These are phyloP conservation scores for Scaptomyza montana DNA, from an alignment of 1,140 invertebrate genomes.

Conservation along the genomic window DNA sequence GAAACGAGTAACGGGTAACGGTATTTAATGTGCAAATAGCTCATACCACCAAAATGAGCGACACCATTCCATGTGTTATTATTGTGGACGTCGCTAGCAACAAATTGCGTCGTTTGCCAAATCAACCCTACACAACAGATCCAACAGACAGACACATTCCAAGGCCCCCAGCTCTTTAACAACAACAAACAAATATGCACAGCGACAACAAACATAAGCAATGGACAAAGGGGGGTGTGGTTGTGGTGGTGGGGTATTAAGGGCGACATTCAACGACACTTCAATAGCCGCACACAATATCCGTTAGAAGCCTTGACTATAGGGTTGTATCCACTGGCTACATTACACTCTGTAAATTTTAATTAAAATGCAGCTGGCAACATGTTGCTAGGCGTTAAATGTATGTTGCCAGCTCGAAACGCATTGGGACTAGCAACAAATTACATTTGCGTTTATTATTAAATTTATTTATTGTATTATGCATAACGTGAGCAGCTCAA, in stretches of 20 bases:
- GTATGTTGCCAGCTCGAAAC: slow-evolving; percentile 47
- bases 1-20: slow-evolving; percentile 53
- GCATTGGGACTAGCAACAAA: slow-evolving; percentile 25
- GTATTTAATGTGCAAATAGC: slow-evolving; percentile 82
- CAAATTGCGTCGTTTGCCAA: slow-evolving; percentile 78
- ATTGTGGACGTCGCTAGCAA: slow-evolving; percentile 35
- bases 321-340: slow-evolving; percentile 31
- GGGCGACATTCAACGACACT: slow-evolving; percentile 54
- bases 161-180: slow-evolving; percentile 19
- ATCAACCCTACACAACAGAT: slow-evolving; percentile 78
- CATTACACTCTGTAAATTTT: slow-evolving; percentile 53
- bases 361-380: slow-evolving; percentile 72
- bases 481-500: slow-evolving; percentile 60
- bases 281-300: slow-evolving; percentile 77
- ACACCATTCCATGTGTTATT: slow-evolving; percentile 37
- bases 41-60: slow-evolving; percentile 44
- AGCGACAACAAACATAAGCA: slow-evolving; percentile 62
- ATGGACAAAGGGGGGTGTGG: slow-evolving; percentile 2
- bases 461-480: slow-evolving; percentile 76
- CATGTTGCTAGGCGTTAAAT: neutral
- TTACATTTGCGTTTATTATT: slow-evolving; percentile 55
- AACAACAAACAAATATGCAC: slow-evolving; percentile 50
- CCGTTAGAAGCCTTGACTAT: slow-evolving; percentile 39
- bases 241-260: slow-evolving; percentile 2
- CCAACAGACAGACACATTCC: slow-evolving; percentile 29